Evolutionary conservation across 2,888 invertebrate genomes (phyloP).

Genomic region (Troglohyphantes excavatus): DNA sequence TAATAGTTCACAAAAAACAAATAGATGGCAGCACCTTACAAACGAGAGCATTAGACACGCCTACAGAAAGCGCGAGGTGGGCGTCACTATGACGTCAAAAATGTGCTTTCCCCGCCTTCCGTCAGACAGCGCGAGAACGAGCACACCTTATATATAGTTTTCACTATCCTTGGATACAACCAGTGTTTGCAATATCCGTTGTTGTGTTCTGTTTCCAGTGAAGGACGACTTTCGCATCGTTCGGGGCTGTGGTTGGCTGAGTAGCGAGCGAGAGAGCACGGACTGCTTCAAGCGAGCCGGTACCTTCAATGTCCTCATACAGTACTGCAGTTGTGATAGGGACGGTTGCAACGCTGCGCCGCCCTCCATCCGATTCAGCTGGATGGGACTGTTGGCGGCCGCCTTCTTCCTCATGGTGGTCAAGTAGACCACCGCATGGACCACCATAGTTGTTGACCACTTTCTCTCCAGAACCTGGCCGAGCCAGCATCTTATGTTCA

Average conservation of each 20-base stretch:
- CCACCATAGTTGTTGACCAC: neutral
- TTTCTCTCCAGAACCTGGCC: slow-evolving; percentile 33
- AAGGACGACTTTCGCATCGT: slow-evolving; percentile 87
- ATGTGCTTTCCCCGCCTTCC: no score
- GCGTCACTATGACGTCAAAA: no score
- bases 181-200: no score
- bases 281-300: slow-evolving; percentile 86
- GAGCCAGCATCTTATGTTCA: slow-evolving; percentile 35
- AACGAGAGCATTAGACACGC: no score
- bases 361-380: slow-evolving; percentile 30
- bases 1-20: no score
- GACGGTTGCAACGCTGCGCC: slow-evolving; percentile 88
- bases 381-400: slow-evolving; percentile 48
- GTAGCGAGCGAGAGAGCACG: slow-evolving; percentile 84
- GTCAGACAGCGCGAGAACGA: no score
- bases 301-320: slow-evolving; percentile 88
- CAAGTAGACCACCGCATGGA: slow-evolving; percentile 43
- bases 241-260: slow-evolving; percentile 90
- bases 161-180: no score
- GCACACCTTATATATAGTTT: no score
- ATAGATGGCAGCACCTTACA: no score
- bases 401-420: slow-evolving; percentile 42
- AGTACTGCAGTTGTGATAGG: slow-evolving; percentile 89
- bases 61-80: no score
- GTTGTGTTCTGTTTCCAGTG: slow-evolving; percentile 84